Evolutionary conservation across 2,888 invertebrate genomes (phyloP).

Genomic region (Pinctada fucata): DNA sequence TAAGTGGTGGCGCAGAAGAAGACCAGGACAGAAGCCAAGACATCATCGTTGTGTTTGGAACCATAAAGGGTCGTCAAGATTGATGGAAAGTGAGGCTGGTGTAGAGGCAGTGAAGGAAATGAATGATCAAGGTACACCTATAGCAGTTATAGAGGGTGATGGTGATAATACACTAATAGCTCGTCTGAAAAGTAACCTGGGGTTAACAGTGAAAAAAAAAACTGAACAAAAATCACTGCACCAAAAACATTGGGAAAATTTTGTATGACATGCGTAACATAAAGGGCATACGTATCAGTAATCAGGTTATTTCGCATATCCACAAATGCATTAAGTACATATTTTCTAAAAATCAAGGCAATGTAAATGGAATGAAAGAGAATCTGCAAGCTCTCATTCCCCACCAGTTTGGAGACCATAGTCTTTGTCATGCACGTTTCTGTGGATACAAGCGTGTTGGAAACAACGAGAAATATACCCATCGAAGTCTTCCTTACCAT

Average conservation of each 20-base stretch:
- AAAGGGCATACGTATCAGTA: slow-evolving; percentile 28
- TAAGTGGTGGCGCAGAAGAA: slow-evolving; percentile 30
- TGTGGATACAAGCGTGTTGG: slow-evolving; percentile 38
- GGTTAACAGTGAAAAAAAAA: slow-evolving; percentile 27
- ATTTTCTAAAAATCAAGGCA: slow-evolving; percentile 38
- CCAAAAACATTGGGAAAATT: background rate
- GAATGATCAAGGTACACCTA: no score
- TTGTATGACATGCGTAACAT: slow-evolving; percentile 23
- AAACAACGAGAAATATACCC: slow-evolving; percentile 22
- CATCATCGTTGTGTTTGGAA: background rate
- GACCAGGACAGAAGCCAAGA: slow-evolving; percentile 20
- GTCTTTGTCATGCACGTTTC: slow-evolving; percentile 31
- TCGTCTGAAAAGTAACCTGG: background rate
- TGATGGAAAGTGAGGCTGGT: slow-evolving; percentile 29
- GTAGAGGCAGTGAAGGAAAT: slow-evolving; percentile 15
- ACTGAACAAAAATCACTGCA: slow-evolving; percentile 32
- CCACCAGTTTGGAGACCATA: slow-evolving; percentile 46
- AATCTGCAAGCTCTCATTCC: slow-evolving; percentile 38
- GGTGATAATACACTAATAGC: slow-evolving; percentile 32
- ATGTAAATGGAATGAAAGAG: slow-evolving; percentile 27
- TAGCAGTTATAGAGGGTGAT: slow-evolving; percentile 14
- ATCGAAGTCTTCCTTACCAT: slow-evolving; percentile 40
- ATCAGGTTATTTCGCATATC: slow-evolving; percentile 30
- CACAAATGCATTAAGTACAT: slow-evolving; percentile 37
- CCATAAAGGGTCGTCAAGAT: slow-evolving; percentile 29